Evolutionary conservation across 2,797 vertebrate species (phyloP).

Genomic region (Peromyscus eremicus): DNA sequence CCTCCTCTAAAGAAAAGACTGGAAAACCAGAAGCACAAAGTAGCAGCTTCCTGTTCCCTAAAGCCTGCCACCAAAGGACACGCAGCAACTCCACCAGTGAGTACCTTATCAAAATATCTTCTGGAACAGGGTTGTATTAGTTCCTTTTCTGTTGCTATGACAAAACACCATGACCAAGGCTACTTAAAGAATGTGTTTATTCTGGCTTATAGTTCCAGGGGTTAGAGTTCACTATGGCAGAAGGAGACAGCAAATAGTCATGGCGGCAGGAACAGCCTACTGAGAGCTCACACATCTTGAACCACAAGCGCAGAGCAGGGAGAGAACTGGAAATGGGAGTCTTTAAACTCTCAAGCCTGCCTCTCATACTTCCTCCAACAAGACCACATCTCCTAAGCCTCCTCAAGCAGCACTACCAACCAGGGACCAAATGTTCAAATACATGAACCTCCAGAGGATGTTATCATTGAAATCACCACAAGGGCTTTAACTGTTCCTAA

Average conservation of each 20-base stretch:
- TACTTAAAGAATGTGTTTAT: background rate
- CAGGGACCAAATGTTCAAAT: background rate
- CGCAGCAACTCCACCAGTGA: constrained; percentile 94
- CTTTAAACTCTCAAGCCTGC: background rate
- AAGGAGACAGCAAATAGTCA: background rate
- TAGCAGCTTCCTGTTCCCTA: constrained; percentile 84
- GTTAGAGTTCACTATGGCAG: background rate
- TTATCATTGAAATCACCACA: background rate
- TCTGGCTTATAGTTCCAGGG: background rate
- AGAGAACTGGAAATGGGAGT: background rate
- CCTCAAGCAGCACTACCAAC: background rate
- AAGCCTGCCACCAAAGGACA: constrained; percentile 88
- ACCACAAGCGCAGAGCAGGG: background rate
- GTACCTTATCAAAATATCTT: constrained; percentile 49
- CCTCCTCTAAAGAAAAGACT: constrained; percentile 81
- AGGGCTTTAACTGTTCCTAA: too few species aligned
- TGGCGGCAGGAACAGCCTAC: background rate
- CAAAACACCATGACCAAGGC: background rate
- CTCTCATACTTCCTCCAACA: background rate
- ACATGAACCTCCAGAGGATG: too few species aligned
- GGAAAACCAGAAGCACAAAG: constrained; percentile 81
- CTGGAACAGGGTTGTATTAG: background rate
- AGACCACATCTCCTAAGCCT: background rate
- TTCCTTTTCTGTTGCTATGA: background rate
- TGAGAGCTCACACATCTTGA: background rate